phyloP scores from a whole-genome alignment of 2,113 vertebrate genomes.

The Mobula hypostoma region DNA sequence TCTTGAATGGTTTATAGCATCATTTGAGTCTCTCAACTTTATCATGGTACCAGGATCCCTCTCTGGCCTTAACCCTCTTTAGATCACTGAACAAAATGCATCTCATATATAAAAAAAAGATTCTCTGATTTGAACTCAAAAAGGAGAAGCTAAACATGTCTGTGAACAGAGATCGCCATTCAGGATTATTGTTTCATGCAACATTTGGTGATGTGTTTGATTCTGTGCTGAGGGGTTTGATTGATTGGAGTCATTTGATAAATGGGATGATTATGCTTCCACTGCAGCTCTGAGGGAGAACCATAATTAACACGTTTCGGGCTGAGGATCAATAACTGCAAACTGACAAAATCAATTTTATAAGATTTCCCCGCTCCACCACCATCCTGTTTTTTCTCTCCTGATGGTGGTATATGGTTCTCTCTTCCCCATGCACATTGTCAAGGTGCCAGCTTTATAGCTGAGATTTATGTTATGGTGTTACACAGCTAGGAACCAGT shows the following conservation, averaged over 20 bases:
- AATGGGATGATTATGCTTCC: constrained; percentile 22
- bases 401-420: background rate
- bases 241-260: constrained; percentile 1
- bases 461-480: background rate
- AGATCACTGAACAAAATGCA: background rate
- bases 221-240: background rate
- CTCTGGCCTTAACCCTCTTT: background rate
- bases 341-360: constrained; percentile 18
- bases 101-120: background rate
- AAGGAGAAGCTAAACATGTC: background rate
- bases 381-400: background rate
- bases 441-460: background rate
- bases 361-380: background rate
- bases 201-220: background rate
- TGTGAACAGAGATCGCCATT: background rate
- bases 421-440: background rate
- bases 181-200: background rate
- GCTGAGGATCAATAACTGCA: background rate
- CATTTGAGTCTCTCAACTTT: background rate
- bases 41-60: background rate
- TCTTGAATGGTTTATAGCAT: background rate
- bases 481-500: no score
- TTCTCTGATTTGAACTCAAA: background rate
- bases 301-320: constrained; percentile 27
- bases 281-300: background rate